Evolutionary conservation across 2,113 vertebrate genomes (phyloP).

Genomic region (Alectura lathami): DNA sequence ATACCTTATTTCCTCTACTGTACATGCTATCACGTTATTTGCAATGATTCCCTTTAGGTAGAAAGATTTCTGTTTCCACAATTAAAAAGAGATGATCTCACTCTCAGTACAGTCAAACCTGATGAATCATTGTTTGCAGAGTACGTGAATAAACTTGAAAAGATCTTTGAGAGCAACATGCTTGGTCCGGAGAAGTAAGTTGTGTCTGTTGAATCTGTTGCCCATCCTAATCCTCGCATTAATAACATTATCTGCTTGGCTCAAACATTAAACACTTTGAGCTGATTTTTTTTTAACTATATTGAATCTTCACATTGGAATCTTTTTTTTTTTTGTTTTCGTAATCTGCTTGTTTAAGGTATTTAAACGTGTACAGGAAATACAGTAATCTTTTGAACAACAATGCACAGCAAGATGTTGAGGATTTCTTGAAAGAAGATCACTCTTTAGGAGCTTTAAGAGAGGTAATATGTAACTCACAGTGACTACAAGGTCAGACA

Average conservation of each 20-base stretch:
- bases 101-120: conserved; percentile 76
- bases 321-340: background rate
- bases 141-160: conserved; percentile 75
- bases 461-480: conserved; percentile 70
- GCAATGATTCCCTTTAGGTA: conserved; percentile 77
- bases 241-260: background rate
- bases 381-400: conserved; percentile 84
- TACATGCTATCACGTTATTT: background rate
- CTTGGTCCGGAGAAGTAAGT: conserved; percentile 87
- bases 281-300: background rate
- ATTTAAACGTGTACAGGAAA: conserved; percentile 85
- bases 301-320: background rate
- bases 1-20: background rate
- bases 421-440: conserved; percentile 79
- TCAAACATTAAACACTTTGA: background rate
- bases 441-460: conserved; percentile 81
- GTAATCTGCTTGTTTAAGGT: conserved; percentile 76
- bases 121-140: conserved; percentile 83
- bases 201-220: background rate
- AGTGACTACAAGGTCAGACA: background rate
- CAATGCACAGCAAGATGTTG: conserved; percentile 74
- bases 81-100: conserved; percentile 70
- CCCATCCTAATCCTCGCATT: background rate
- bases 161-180: conserved; percentile 83
- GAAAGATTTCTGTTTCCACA: conserved; percentile 84